Evolutionary conservation across 2,888 invertebrate genomes (phyloP).

Genomic region (Drosophila pseudotakahashii): DNA sequence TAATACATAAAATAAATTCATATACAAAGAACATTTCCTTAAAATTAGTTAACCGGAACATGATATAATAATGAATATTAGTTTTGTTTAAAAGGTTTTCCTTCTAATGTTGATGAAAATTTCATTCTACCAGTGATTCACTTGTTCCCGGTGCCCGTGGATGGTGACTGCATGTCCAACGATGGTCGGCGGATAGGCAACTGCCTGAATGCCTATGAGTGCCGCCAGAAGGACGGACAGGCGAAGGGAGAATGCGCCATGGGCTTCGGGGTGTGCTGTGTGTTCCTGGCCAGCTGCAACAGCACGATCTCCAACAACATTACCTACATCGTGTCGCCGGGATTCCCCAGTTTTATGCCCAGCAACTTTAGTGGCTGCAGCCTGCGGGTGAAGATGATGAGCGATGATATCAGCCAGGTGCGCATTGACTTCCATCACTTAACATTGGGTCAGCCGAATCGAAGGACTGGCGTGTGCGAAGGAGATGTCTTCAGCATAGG

Average conservation of each 20-base stretch:
- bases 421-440: conserved; percentile 93
- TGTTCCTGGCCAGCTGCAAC: conserved; percentile 91
- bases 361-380: conserved; percentile 88
- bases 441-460: conserved; percentile 92
- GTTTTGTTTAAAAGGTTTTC: too few species aligned
- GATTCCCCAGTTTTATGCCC: conserved; percentile 91
- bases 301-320: conserved; percentile 90
- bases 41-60: too few species aligned
- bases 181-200: conserved; percentile 89
- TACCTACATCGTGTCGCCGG: conserved; percentile 92
- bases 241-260: conserved; percentile 92
- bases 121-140: conserved; percentile 87
- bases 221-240: conserved; percentile 88
- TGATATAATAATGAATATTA: too few species aligned
- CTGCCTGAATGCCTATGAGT: conserved; percentile 94
- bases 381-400: conserved; percentile 90
- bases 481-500: conserved; percentile 88
- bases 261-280: conserved; percentile 94
- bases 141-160: conserved; percentile 93
- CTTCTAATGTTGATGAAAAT: too few species aligned
- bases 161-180: conserved; percentile 90
- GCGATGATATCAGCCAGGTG: conserved; percentile 92
- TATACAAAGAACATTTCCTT: too few species aligned
- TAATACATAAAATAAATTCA: too few species aligned
- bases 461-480: conserved; percentile 91